Conservation (phyloP, 2,113 vertebrate species). For the Sporophila hypoxantha region DNA sequence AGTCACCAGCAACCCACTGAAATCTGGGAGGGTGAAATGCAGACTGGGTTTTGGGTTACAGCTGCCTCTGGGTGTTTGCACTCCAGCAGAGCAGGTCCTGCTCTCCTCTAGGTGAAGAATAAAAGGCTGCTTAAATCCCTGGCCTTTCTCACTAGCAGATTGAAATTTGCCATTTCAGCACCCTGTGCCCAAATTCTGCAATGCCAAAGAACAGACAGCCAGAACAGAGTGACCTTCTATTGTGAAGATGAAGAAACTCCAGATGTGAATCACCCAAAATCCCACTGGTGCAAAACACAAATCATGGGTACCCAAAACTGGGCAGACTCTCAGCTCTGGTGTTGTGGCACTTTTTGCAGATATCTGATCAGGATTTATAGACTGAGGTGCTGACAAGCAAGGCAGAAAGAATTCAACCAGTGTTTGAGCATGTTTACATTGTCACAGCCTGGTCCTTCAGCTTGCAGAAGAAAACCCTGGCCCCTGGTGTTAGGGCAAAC, state of each 20-base stretch:
- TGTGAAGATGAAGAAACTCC: background rate
- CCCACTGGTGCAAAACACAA: background rate
- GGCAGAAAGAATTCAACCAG: background rate
- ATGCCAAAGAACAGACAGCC: background rate
- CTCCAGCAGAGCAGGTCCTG: background rate
- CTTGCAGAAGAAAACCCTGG: background rate
- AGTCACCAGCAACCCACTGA: background rate
- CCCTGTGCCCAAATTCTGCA: background rate
- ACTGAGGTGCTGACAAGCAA: background rate
- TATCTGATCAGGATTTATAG: background rate
- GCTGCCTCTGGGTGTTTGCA: background rate
- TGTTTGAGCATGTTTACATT: rapidly evolving
- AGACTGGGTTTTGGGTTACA: background rate
- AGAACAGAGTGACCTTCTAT: background rate
- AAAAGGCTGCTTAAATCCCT: background rate
- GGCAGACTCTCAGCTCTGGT: background rate
- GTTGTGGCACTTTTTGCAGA: background rate
- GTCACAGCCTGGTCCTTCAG: background rate
- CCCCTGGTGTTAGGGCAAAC: background rate
- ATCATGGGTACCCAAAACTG: background rate
- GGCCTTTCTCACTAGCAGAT: background rate
- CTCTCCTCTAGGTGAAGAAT: background rate
- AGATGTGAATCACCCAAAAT: background rate
- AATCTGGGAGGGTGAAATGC: background rate
- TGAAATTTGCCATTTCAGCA: background rate